Percentiles rank a stretch among this genome's conserved stretches.
Evolutionary conservation across 2,113 vertebrate species (phyloP).

Genomic region (Cinclus mexicanus): DNA sequence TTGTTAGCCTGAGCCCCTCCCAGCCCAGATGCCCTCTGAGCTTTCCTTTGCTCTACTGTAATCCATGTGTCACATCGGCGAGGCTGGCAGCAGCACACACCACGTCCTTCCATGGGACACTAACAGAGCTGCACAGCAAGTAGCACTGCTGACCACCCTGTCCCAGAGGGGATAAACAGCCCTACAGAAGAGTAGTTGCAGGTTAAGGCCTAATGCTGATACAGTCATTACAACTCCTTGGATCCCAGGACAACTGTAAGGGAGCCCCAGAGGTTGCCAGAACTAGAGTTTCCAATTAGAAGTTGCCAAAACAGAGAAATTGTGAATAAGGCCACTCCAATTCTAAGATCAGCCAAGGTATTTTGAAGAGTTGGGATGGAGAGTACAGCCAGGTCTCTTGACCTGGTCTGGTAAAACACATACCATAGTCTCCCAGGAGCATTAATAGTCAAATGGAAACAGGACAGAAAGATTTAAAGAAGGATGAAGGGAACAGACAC

Average conservation of each 20-base stretch:
- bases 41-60: background rate
- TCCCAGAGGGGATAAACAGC: background rate
- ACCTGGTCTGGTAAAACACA: background rate
- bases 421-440: background rate
- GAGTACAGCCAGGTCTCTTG: background rate
- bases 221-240: background rate
- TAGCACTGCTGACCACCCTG: background rate
- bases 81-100: background rate
- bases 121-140: background rate
- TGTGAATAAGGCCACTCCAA: background rate
- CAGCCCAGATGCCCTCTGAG: background rate
- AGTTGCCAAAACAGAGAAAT: background rate
- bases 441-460: background rate
- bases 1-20: background rate
- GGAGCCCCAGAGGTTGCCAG: background rate
- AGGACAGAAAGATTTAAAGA: background rate
- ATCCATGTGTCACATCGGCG: background rate
- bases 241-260: background rate
- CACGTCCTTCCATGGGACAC: background rate
- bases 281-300: background rate
- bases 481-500: background rate
- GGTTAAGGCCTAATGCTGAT: background rate
- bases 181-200: background rate
- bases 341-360: background rate
- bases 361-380: background rate